Conservation (phyloP, 2,797 vertebrate genomes). For the Amazona finschi region DNA sequence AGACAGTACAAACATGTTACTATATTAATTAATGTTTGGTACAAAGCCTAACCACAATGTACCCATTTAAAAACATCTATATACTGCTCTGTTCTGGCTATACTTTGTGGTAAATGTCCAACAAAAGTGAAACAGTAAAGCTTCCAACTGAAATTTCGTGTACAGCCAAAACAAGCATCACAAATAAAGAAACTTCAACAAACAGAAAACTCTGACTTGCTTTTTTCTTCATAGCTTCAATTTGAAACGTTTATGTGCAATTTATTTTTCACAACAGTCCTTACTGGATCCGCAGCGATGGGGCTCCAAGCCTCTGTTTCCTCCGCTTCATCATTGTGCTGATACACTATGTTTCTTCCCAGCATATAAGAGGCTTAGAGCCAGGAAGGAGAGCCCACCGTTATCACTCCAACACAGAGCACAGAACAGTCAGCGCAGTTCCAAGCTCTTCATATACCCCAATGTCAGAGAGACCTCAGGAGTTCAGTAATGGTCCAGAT, state of each 20-base stretch:
- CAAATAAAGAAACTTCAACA: conserved; percentile 9
- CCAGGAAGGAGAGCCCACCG: neutral
- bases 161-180: neutral
- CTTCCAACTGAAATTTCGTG: neutral
- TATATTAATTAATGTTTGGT: neutral
- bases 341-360: conserved; percentile 42
- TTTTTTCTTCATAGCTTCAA: neutral
- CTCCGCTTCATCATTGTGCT: conserved; percentile 86
- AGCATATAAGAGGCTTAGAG: conserved; percentile 59
- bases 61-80: neutral
- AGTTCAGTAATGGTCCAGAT: neutral
- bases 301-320: conserved; percentile 84
- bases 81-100: neutral
- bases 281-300: conserved; percentile 90
- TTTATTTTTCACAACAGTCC: conserved; percentile 59
- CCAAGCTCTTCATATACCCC: neutral
- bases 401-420: conserved; percentile 34
- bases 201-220: conserved; percentile 9
- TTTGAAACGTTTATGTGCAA: neutral
- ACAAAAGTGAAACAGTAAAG: neutral
- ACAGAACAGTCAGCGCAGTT: neutral
- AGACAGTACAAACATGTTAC: neutral
- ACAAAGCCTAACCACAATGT: neutral
- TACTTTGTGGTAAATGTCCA: neutral
- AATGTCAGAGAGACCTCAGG: conserved; percentile 13